Evolutionary conservation across 2,113 vertebrate genomes (phyloP).

Genomic region (Hypomesus transpacificus): DNA sequence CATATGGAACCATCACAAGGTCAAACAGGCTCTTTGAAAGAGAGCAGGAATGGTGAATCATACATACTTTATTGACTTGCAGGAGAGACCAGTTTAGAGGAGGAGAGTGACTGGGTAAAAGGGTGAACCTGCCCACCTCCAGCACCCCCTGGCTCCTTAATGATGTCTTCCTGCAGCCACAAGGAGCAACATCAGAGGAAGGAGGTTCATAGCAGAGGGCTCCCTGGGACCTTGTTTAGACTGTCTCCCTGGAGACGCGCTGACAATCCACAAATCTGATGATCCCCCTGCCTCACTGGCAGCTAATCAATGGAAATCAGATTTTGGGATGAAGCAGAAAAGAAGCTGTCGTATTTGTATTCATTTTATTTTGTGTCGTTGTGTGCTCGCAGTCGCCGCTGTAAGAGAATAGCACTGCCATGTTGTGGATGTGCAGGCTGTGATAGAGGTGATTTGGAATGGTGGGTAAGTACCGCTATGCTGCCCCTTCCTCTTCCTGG

Average conservation of each 20-base stretch:
- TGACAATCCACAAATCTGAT: slow-evolving; percentile 59
- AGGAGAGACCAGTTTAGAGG: slow-evolving; percentile 36
- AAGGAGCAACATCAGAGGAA: slow-evolving; percentile 58
- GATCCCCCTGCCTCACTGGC: slow-evolving; percentile 59
- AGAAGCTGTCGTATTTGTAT: slow-evolving; percentile 53
- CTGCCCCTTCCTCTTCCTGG: too few relatives aligned
- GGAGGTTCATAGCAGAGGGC: slow-evolving; percentile 47
- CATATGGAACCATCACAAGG: slow-evolving; percentile 48
- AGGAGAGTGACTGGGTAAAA: slow-evolving; percentile 17
- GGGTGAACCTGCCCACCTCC: slow-evolving; percentile 23
- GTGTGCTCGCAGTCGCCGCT: slow-evolving; percentile 15
- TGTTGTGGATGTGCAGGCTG: slow-evolving; percentile 48
- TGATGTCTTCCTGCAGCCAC: slow-evolving; percentile 61
- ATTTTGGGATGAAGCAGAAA: slow-evolving; percentile 60
- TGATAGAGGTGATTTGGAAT: slow-evolving; percentile 60
- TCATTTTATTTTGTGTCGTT: slow-evolving; percentile 54
- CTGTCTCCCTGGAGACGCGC: slow-evolving; percentile 14
- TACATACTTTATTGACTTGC: slow-evolving; percentile 61
- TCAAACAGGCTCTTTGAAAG: slow-evolving; percentile 47
- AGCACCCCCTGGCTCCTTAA: slow-evolving; percentile 65
- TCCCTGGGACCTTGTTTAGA: slow-evolving; percentile 19
- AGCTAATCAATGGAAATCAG: slow-evolving; percentile 75
- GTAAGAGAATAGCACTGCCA: slow-evolving; percentile 61
- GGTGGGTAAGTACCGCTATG: slow-evolving; percentile 38
- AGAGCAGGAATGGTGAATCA: slow-evolving; percentile 58